Base-by-base conservation (phyloP, 2,888 invertebrate genomes). In the Drosophila paramelanica region DNA sequence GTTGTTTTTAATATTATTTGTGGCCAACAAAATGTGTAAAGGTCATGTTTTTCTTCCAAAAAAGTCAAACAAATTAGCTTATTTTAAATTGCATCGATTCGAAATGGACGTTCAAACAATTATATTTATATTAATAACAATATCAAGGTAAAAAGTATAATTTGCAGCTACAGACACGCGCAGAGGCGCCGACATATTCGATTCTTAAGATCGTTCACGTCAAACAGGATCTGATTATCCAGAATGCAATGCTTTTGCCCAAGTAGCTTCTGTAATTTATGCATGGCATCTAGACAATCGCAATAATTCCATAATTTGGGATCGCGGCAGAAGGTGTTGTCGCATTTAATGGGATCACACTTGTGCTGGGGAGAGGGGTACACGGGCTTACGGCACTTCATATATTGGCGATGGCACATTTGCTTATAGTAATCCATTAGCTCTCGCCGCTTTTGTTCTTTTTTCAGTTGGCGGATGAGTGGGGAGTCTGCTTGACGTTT, bases 231-330 rank as follows among this genome's bases (percentile, higher is more conserved):
- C 1, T 42, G 14, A 38, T 8, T 7, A 53, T 57, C 45, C 20
- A 14, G 27, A 13, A 23, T 14, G 1, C n/a, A 33, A 13, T 43
- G 47, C 7, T 17, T 42, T 3, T 8, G 10, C 13, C 13, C 36
- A 4, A 13, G 23, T 23, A 11, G 57, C 1, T 8, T 6, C 31
- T 85, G 75, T 25, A 80, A 10, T 4, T 62, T n/a, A 6, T 69
- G 56, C 2, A 80, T 13, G 6, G 79, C 83, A 38, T 45, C 53
- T 5, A 81, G 13, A 1, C 69, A 39, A 0, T 53, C 77, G 1
- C 67, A 51, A 14, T 49, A 65, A 0, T 46, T 39, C 6, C 42
- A 14, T 43, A 72, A 43, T 0, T 46, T 52, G 4, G 47, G 55
- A 23, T 61, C 62, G 6, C 13, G 1, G 8, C 43, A 58, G 20